phyloP scores from a whole-genome alignment of 2,888 invertebrate genomes.

The Lycophotia porphyrea region DNA sequence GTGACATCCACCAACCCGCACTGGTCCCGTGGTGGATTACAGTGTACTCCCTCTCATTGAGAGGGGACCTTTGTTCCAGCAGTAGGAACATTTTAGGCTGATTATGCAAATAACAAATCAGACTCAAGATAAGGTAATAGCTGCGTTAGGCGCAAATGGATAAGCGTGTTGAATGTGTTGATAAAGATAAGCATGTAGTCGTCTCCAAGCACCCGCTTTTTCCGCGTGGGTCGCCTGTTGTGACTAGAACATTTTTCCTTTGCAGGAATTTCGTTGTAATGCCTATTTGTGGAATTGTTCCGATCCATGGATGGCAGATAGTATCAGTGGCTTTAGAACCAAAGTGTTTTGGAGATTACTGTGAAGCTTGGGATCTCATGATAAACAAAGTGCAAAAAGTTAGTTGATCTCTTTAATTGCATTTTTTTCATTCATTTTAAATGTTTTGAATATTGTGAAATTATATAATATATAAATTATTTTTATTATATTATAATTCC shows the following conservation, averaged over 20 bases:
- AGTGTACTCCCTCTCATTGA: background rate
- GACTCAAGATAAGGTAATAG: background rate
- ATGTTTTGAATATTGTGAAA: background rate
- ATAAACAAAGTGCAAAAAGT: constrained; percentile 85
- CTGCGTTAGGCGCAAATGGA: background rate
- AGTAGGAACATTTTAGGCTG: background rate
- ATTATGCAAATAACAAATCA: background rate
- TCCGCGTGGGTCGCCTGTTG: background rate
- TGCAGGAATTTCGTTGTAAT: constrained; percentile 82
- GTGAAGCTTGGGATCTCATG: constrained; percentile 84
- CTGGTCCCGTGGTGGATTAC: background rate
- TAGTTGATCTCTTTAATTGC: constrained; percentile 39
- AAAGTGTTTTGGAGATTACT: constrained; percentile 81
- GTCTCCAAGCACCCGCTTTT: background rate
- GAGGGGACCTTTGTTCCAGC: background rate
- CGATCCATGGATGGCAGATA: constrained; percentile 86
- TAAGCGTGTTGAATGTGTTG: background rate
- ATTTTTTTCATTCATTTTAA: background rate
- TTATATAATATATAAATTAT: too few species aligned
- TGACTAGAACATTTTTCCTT: constrained; percentile 9
- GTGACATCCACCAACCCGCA: background rate
- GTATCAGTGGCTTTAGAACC: constrained; percentile 86
- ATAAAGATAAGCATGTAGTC: background rate
- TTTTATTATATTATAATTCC: too few species aligned
- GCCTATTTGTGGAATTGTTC: constrained; percentile 87